A percentile compares a stretch with the other conserved stretches of the same genome.
Conservation (phyloP, 2,113 vertebrate genomes). For the Potamarius usumacintae region DNA sequence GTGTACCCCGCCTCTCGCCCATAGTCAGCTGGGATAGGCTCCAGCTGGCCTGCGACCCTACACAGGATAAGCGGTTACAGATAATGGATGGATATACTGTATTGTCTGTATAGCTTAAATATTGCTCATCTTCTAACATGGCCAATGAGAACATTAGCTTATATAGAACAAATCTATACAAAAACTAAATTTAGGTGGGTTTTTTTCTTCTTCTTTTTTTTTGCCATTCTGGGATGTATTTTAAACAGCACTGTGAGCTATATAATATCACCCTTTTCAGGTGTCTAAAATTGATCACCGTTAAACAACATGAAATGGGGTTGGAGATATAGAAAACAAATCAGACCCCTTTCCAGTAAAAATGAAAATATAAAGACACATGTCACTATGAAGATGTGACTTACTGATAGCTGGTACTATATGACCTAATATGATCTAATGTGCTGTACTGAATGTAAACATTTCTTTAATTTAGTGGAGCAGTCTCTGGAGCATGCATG, state of each 20-base stretch:
- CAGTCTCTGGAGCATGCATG: constrained; percentile 81
- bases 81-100: no score
- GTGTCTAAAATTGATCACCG: background rate
- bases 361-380: background rate
- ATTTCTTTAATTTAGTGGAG: constrained; percentile 63
- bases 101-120: no score
- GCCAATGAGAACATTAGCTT: background rate
- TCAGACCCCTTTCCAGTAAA: background rate
- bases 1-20: no score
- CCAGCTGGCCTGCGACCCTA: no score
- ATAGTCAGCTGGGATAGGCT: no score
- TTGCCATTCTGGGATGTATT: background rate
- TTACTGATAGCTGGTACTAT: background rate
- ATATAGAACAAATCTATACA: background rate
- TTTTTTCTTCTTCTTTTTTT: background rate
- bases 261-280: background rate
- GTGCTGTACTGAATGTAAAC: background rate
- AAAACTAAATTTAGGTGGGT: background rate
- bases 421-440: background rate
- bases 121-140: no score
- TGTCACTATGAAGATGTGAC: background rate
- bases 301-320: background rate
- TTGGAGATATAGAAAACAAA: background rate
- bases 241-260: background rate
- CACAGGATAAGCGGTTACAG: no score